Evolutionary conservation across 2,797 vertebrate genomes (phyloP), one percentile per base, ranked within the genome.

Genomic region (Dermochelys coriacea): DNA sequence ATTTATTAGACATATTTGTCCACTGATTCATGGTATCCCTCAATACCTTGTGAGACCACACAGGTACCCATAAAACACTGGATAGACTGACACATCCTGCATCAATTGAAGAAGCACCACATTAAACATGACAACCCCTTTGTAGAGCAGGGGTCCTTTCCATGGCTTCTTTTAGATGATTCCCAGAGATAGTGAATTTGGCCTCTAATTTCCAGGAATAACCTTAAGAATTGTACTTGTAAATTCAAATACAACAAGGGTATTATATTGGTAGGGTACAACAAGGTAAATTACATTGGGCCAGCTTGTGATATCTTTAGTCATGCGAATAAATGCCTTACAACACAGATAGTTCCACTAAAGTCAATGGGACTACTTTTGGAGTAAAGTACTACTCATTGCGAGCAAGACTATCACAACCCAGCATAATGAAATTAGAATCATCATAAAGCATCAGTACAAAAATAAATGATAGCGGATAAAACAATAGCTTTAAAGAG

Each of bases 1-100:
- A 78, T 68, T 83, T 41, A 9, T 50, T 14, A 87, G 50, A 91
- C 18, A 41, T 37, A 9, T n/a, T 80, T 91, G 87, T 90, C 37
- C 77, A 4, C 50, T 86, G 1, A 85, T 75, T 93, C 31, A 87
- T 8, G 5, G 1, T 74, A 7, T 61, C 86, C 3, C 27, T 52
- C 27, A 91, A 54, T 59, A 83, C 51, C 19, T 25, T 1, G 12
- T 81, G 34, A 78, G 64, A 84, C 68, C n/a, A n/a, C 75, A 49
- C 23, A 79, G 55, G n/a, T 68, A 23, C 18, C n/a, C 2, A 82
- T 31, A 71, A 29, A 59, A 8, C 9, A 78, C 50, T 80, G 37
- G 7, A 10, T 23, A n/a, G 45, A 80, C 2, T 23, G 1, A 37
- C n/a, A 37, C 18, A 68, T 37, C n/a, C 31, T 68, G 16, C n/a